Conservation (phyloP, 2,888 invertebrate genomes). For the Synergus japonicus region DNA sequence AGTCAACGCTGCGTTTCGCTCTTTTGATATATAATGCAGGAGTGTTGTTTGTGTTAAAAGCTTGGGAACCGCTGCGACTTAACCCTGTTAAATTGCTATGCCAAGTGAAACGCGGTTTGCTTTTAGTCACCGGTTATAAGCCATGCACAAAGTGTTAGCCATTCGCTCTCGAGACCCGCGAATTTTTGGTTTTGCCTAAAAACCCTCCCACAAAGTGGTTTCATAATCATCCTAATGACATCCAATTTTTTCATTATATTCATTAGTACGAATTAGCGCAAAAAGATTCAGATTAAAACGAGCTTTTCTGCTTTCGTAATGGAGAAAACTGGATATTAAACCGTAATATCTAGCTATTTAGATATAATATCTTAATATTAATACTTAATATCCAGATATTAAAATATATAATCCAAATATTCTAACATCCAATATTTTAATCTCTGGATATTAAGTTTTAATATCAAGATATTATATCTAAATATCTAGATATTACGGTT, state of each 20-base stretch:
- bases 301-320: background rate
- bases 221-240: slow-evolving; percentile 17
- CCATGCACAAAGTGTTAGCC: slow-evolving; percentile 74
- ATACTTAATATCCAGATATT: too few relatives aligned
- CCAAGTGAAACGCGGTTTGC: slow-evolving; percentile 76
- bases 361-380: too few relatives aligned
- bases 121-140: slow-evolving; percentile 73
- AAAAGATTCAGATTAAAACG: background rate
- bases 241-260: slow-evolving; percentile 20
- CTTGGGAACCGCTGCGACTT: slow-evolving; percentile 75
- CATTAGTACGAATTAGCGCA: slow-evolving; percentile 20
- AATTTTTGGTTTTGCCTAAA: slow-evolving; percentile 44
- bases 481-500: too few relatives aligned
- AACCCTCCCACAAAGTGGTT: slow-evolving; percentile 36
- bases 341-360: too few relatives aligned
- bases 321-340: too few relatives aligned
- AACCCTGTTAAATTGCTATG: slow-evolving; percentile 77
- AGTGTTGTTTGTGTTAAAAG: slow-evolving; percentile 76
- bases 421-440: too few relatives aligned
- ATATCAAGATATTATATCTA: too few relatives aligned
- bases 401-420: too few relatives aligned
- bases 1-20: slow-evolving; percentile 70
- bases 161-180: slow-evolving; percentile 50
- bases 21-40: slow-evolving; percentile 76
- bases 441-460: too few relatives aligned